Base-by-base conservation (phyloP, 2,888 invertebrate species). In the Meiosimyza platycephala region DNA sequence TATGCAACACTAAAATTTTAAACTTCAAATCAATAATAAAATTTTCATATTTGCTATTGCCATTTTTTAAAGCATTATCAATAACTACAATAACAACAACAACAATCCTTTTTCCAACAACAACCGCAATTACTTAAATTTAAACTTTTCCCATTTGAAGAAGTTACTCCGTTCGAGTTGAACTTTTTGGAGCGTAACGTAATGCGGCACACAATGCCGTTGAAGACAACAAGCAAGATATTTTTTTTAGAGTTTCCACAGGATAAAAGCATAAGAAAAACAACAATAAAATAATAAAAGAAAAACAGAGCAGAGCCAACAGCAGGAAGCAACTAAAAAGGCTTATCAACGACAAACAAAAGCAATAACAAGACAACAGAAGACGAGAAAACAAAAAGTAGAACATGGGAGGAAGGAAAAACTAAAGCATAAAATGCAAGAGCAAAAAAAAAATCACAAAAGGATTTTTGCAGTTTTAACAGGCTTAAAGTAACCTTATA, bases 111-210 rank as follows among this genome's bases (percentile, higher is more conserved):
- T 54, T 66, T 48, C 1, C 68, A 59, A 22, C 68, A 68, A 15
- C 50, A 57, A 57, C 59, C 28, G 59, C 57, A 68, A 68, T 40
- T 67, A 67, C 59, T 68, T 68, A 59, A 68, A 59, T 68, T 68
- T 68, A 64, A 68, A 68, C 48, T 68, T 68, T 68, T 68, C 68
- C 68, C 57, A 68, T 68, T 68, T 68, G 57, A 68, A n/a, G 48
- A 9, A 57, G 68, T 68, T 68, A 40, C 40, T 59, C 54, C 67
- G 59, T 68, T 68, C 59, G 50, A 57, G 50, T 55, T 40, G 22
- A 47, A 65, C 40, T 55, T 67, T 13, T 40, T 57, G 7, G 57
- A 50, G 50, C 18, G 50, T 11, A 16, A 22, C 50, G 50, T 64
- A 50, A 48, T 48, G 64, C 48, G 9, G 48, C 13, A 50, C 13